These are phyloP conservation scores for Drosophila borealis DNA, from an alignment of 2,888 invertebrate species.

Conservation along the genomic window DNA sequence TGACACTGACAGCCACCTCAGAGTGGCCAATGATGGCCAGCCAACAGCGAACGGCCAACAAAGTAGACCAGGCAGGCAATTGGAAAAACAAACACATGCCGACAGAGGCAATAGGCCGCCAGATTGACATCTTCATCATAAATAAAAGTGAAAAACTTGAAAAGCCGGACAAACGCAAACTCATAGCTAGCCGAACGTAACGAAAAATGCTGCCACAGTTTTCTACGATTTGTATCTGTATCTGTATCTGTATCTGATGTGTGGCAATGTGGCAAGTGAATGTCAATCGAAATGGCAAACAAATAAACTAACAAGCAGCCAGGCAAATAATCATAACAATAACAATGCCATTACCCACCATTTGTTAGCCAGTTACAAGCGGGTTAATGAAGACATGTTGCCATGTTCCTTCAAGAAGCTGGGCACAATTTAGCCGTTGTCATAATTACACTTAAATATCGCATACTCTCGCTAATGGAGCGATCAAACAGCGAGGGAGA, in stretches of 20 bases:
- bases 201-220: conserved; percentile 57
- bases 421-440: conserved; percentile 21
- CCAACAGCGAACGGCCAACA: conserved; percentile 28
- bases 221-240: conserved; percentile 50
- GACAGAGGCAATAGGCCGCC: conserved; percentile 55
- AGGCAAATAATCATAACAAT: conserved; percentile 71
- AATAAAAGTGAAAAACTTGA: conserved; percentile 81
- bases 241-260: conserved; percentile 34
- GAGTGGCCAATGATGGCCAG: conserved; percentile 34
- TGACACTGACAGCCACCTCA: conserved; percentile 66
- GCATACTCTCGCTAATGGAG: conserved; percentile 68
- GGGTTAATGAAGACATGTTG: conserved; percentile 65
- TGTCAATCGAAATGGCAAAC: conserved; percentile 78
- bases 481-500: conserved; percentile 51
- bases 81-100: conserved; percentile 75
- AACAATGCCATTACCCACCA: conserved; percentile 62
- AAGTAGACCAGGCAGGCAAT: conserved; percentile 52
- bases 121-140: conserved; percentile 83
- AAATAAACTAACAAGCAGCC: conserved; percentile 54
- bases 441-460: conserved; percentile 77
- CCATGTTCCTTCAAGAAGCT: conserved; percentile 15
- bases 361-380: conserved; percentile 33
- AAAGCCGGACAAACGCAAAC: conserved; percentile 42
- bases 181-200: conserved; percentile 32
- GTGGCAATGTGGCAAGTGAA: conserved; percentile 72